Conservation (phyloP, 2,888 invertebrate genomes). For the Pantelozetes paolii region DNA sequence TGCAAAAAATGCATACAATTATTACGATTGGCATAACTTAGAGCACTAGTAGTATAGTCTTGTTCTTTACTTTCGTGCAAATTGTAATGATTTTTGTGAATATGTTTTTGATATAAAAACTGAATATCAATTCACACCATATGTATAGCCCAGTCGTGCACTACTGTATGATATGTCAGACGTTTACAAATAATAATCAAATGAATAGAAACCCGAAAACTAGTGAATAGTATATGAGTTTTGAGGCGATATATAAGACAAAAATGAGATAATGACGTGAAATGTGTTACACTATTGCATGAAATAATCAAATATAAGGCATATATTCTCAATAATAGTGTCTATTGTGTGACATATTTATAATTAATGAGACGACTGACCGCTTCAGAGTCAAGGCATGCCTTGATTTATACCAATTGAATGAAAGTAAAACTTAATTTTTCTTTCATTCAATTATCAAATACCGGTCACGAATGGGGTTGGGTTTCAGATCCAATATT, state of each 20-base stretch:
- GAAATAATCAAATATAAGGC: neutral
- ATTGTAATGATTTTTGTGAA: constrained; percentile 14
- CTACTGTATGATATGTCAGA: neutral
- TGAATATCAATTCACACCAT: constrained; percentile 6
- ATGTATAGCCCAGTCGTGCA: neutral
- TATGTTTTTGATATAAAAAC: neutral
- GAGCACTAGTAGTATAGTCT: neutral
- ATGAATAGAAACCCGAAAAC: no score
- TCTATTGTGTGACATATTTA: neutral
- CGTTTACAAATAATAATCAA: neutral
- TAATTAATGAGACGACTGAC: constrained; percentile 11
- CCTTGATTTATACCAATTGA: neutral
- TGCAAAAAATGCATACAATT: neutral
- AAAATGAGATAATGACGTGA: constrained; percentile 27
- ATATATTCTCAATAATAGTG: neutral
- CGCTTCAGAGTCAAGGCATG: neutral
- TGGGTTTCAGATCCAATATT: no score
- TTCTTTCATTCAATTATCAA: neutral
- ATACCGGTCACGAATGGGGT: no score
- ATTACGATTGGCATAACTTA: neutral
- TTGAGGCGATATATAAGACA: neutral
- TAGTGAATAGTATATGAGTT: neutral
- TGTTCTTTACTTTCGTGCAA: neutral
- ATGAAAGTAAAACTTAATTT: no score
- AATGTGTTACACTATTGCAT: neutral